phyloP scores from a whole-genome alignment of 2,113 vertebrate species.

The Calidris pygmaea region DNA sequence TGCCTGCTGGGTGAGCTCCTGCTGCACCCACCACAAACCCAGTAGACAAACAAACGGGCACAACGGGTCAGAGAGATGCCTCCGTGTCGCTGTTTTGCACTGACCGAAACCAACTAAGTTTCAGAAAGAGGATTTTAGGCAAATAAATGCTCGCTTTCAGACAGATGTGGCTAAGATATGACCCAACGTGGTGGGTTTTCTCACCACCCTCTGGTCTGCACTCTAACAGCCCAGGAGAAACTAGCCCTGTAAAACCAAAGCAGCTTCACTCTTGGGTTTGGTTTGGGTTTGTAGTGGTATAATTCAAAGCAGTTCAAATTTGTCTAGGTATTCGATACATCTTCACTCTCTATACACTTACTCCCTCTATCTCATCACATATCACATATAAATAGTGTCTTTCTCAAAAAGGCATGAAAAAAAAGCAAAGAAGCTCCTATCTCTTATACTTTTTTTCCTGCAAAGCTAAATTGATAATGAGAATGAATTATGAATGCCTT shows the following conservation, averaged over 20 bases:
- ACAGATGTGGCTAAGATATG: neutral
- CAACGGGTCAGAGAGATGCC: rapidly evolving
- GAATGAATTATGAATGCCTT: constrained; percentile 54
- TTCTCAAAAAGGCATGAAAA: neutral
- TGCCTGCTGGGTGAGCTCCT: neutral
- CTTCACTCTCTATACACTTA: neutral
- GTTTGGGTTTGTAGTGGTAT: neutral
- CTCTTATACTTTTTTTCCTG: neutral
- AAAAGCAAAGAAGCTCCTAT: neutral
- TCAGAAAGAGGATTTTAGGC: neutral
- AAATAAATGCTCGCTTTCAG: neutral
- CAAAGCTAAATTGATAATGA: constrained; percentile 27
- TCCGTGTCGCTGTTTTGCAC: neutral
- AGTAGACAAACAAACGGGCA: neutral
- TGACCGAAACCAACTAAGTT: neutral
- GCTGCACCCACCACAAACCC: neutral
- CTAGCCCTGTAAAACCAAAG: neutral
- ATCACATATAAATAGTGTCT: neutral
- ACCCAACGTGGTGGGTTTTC: neutral
- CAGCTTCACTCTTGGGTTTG: neutral
- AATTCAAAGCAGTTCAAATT: neutral
- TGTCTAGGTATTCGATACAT: neutral
- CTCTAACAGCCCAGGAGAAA: neutral
- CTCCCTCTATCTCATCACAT: neutral
- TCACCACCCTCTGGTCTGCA: neutral